phyloP scores from a whole-genome alignment of 2,888 invertebrate genomes.

The Nemurella pictetii region DNA sequence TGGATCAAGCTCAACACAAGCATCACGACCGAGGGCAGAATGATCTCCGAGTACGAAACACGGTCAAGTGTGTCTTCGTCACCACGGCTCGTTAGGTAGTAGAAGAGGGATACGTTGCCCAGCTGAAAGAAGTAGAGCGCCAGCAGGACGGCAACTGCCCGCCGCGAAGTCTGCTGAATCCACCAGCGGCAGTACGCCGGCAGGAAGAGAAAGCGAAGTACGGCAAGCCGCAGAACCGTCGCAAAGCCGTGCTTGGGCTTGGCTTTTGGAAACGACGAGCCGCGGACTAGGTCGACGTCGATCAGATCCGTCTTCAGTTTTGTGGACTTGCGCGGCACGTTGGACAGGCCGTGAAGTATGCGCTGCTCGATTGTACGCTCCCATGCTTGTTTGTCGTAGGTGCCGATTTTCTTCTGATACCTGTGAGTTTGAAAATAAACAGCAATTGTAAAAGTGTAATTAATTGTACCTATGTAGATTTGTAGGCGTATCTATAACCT shows the following conservation, averaged over 20 bases:
- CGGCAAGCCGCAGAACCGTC: conserved; percentile 78
- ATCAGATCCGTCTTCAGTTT: conserved; percentile 89
- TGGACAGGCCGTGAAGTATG: conserved; percentile 81
- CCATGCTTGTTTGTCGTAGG: conserved; percentile 97
- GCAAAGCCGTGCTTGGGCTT: conserved; percentile 84
- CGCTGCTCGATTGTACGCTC: conserved; percentile 93
- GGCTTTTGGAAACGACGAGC: conserved; percentile 93
- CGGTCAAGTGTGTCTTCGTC: conserved; percentile 41
- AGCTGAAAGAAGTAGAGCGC: conserved; percentile 78
- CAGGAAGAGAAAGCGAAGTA: conserved; percentile 78
- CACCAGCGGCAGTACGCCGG: conserved; percentile 89
- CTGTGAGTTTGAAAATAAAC: no score
- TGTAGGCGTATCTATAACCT: no score
- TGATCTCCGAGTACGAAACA: conserved; percentile 65
- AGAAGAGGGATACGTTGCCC: conserved; percentile 62
- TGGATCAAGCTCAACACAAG: conserved; percentile 74
- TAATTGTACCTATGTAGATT: no score
- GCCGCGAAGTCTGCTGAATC: conserved; percentile 82
- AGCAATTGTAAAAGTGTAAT: no score
- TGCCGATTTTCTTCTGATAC: conserved; percentile 95
- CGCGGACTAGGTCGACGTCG: conserved; percentile 91
- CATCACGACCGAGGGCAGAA: conserved; percentile 73
- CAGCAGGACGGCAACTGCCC: conserved; percentile 73
- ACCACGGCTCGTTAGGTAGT: neutral
- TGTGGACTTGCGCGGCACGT: conserved; percentile 76